These are phyloP conservation scores for Theristicus caerulescens DNA, from an alignment of 2,113 vertebrate species.

Conservation along the genomic window DNA sequence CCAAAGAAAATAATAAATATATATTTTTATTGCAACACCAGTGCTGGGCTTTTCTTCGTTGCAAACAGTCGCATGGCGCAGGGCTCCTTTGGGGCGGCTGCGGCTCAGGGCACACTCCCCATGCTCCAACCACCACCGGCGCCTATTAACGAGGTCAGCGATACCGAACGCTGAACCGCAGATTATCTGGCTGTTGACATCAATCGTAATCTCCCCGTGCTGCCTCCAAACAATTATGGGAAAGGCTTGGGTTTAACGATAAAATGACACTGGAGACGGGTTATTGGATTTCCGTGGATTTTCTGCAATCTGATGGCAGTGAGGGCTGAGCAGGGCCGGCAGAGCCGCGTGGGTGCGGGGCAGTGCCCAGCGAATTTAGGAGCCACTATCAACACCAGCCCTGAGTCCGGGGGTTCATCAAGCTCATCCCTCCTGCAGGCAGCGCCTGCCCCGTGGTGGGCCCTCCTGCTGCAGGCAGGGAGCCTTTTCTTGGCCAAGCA, in stretches of 20 bases:
- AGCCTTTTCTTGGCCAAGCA: not conserved
- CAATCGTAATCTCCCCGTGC: not conserved
- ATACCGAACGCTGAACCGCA: not conserved
- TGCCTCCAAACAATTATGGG: not conserved
- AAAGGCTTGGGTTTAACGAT: not conserved
- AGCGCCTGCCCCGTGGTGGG: not conserved
- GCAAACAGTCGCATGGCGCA: accelerated
- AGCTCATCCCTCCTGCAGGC: not conserved
- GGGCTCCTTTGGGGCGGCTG: not conserved
- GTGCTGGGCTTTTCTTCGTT: accelerated
- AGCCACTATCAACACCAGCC: not conserved
- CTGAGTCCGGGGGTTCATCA: accelerated
- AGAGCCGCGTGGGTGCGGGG: accelerated
- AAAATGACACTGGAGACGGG: not conserved
- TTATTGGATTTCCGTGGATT: not conserved
- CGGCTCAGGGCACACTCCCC: accelerated
- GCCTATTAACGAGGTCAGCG: not conserved
- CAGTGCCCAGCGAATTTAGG: accelerated
- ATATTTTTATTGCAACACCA: not conserved
- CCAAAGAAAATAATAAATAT: not conserved
- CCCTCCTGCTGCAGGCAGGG: accelerated
- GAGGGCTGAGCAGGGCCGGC: not conserved
- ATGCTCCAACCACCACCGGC: accelerated
- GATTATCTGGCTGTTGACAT: conserved; percentile 33
- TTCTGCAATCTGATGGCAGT: accelerated